Evolutionary conservation across 1,140 invertebrate species (phyloP).

Genomic region (Drosophila bifasciata): DNA sequence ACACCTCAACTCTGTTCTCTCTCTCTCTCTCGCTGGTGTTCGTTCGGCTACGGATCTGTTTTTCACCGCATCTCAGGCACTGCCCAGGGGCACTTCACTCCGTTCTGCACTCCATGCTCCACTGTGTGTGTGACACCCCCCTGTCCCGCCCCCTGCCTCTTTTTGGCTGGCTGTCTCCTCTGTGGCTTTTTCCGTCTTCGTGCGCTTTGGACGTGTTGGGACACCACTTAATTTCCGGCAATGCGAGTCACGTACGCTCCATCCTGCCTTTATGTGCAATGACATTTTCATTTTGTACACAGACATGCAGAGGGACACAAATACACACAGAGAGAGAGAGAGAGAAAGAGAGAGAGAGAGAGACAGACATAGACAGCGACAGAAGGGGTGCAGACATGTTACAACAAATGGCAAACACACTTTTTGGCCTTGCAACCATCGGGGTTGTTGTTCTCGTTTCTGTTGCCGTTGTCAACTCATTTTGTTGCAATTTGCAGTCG

Average conservation of each 20-base stretch:
- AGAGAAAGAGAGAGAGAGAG: constrained; percentile 8
- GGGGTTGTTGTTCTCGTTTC: too few species aligned
- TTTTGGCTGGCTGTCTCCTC: constrained; percentile 19
- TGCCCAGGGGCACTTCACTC: constrained; percentile 12
- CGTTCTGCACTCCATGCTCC: neutral
- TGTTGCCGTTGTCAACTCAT: constrained; percentile 68
- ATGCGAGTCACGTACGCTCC: constrained; percentile 73
- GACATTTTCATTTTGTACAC: constrained; percentile 75
- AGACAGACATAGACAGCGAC: neutral
- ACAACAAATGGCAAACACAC: constrained; percentile 60
- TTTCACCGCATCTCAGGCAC: constrained; percentile 26
- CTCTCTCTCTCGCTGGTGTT: neutral
- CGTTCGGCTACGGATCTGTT: neutral
- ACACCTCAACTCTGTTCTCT: constrained; percentile 43
- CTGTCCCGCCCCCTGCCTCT: too few species aligned
- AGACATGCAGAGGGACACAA: constrained; percentile 37
- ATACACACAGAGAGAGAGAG: constrained; percentile 4
- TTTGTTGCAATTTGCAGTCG: constrained; percentile 70
- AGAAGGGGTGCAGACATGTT: constrained; percentile 52
- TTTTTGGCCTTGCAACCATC: constrained; percentile 41
- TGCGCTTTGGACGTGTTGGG: constrained; percentile 71
- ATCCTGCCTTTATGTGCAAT: constrained; percentile 75
- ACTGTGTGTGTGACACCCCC: too few species aligned
- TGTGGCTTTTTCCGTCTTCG: constrained; percentile 62
- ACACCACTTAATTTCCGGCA: constrained; percentile 76